Evolutionary conservation across 2,113 vertebrate genomes (phyloP).

Genomic region (Eulacestoma nigropectus): DNA sequence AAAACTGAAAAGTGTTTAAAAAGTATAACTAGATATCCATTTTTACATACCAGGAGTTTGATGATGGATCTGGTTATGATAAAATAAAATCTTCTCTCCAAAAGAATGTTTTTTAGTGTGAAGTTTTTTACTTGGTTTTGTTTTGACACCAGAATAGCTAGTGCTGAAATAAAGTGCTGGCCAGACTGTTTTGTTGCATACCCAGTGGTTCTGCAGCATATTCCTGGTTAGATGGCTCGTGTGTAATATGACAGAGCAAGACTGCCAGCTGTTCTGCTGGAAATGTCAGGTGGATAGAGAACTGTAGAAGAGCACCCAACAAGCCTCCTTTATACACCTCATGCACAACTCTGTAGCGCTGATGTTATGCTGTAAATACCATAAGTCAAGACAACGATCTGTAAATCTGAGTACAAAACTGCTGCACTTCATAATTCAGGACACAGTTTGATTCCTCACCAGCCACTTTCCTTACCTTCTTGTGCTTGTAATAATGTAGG

Average conservation of each 20-base stretch:
- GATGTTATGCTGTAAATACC: not conserved
- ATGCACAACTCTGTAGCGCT: not conserved
- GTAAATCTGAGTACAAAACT: not conserved
- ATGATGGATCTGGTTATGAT: not conserved
- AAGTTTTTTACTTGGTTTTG: not conserved
- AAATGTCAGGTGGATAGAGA: not conserved
- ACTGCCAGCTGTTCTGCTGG: not conserved
- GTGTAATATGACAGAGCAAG: not conserved
- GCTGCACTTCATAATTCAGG: not conserved
- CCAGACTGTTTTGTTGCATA: not conserved
- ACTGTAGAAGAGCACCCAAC: not conserved
- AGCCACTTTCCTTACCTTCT: conserved; percentile 74
- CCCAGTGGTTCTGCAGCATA: not conserved
- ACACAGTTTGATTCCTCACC: not conserved
- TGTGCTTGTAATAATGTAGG: conserved; percentile 87
- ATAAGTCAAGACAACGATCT: not conserved
- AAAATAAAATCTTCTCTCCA: not conserved
- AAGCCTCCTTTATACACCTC: not conserved
- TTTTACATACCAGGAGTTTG: not conserved
- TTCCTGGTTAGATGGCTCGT: not conserved
- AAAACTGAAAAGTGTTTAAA: not conserved
- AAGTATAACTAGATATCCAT: not conserved
- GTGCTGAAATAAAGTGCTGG: not conserved
- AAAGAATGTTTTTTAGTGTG: not conserved
- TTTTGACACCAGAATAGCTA: not conserved